Percentiles rank a stretch among this genome's conserved stretches.
phyloP scores from a whole-genome alignment of 2,888 invertebrate genomes.

The Adineta ricciae region DNA sequence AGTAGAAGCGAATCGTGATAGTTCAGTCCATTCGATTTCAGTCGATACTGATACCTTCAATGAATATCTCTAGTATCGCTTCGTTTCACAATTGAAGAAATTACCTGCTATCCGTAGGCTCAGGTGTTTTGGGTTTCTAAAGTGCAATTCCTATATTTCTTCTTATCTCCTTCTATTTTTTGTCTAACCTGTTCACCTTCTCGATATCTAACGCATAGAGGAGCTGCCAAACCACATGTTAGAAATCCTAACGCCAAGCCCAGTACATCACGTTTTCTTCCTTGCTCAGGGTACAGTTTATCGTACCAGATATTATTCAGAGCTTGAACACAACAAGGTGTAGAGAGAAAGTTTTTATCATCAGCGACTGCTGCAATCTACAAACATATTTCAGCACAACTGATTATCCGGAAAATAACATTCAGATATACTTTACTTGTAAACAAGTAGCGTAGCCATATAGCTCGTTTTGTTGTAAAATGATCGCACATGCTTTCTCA shows the following conservation, averaged over 20 bases:
- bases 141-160: too few species aligned
- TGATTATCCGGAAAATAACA: too few species aligned
- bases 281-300: not conserved
- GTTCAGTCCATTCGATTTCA: not conserved
- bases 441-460: not conserved
- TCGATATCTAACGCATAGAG: not conserved
- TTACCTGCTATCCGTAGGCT: too few species aligned
- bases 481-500: not conserved
- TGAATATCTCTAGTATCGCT: too few species aligned
- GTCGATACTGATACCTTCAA: too few species aligned
- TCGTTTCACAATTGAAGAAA: too few species aligned
- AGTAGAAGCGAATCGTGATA: not conserved
- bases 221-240: not conserved
- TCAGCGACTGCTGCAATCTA: not conserved
- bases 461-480: constrained; percentile 13
- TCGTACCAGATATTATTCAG: constrained; percentile 1
- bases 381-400: not conserved
- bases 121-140: too few species aligned
- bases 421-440: not conserved
- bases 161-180: not conserved
- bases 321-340: not conserved
- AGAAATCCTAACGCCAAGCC: not conserved
- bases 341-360: not conserved
- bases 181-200: not conserved
- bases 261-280: too few species aligned